These are phyloP conservation scores for Venustaconcha ellipsiformis DNA, from an alignment of 1,140 invertebrate genomes.

Conservation along the genomic window DNA sequence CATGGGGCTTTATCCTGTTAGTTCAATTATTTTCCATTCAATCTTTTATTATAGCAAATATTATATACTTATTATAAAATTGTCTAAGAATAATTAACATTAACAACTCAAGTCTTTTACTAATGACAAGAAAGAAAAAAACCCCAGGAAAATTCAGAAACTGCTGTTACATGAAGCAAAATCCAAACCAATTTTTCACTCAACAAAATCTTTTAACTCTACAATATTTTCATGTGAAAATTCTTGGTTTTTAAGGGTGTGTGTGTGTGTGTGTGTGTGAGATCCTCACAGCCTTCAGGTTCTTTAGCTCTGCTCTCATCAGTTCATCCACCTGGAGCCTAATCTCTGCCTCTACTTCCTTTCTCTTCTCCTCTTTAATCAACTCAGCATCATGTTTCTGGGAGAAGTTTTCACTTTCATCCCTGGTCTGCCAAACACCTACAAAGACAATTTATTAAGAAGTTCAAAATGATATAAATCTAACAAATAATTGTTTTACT, in stretches of 20 bases:
- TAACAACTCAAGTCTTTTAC: too few relatives aligned
- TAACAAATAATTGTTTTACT: not conserved
- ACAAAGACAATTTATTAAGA: not conserved
- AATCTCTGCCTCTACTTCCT: slow-evolving; percentile 86
- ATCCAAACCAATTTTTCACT: not conserved
- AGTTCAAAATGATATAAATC: not conserved
- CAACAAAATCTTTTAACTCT: not conserved
- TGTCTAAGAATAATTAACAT: too few relatives aligned
- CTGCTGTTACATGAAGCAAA: not conserved
- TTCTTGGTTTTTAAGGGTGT: not conserved
- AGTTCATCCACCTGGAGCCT: slow-evolving; percentile 86
- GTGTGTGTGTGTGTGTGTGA: not conserved
- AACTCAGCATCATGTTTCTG: slow-evolving; percentile 85
- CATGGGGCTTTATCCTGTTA: too few relatives aligned
- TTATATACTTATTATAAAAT: too few relatives aligned
- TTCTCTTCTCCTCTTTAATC: slow-evolving; percentile 81
- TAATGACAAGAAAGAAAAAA: not conserved
- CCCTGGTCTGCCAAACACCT: slow-evolving; percentile 81
- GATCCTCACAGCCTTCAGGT: slow-evolving; percentile 76
- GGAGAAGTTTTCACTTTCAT: slow-evolving; percentile 78
- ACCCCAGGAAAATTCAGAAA: not conserved
- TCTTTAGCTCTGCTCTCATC: slow-evolving; percentile 85
- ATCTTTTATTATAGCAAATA: too few relatives aligned
- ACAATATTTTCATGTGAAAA: too few relatives aligned
- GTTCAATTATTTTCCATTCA: too few relatives aligned